Conservation (phyloP, 2,113 vertebrate genomes). For the Laterallus jamaicensis region DNA sequence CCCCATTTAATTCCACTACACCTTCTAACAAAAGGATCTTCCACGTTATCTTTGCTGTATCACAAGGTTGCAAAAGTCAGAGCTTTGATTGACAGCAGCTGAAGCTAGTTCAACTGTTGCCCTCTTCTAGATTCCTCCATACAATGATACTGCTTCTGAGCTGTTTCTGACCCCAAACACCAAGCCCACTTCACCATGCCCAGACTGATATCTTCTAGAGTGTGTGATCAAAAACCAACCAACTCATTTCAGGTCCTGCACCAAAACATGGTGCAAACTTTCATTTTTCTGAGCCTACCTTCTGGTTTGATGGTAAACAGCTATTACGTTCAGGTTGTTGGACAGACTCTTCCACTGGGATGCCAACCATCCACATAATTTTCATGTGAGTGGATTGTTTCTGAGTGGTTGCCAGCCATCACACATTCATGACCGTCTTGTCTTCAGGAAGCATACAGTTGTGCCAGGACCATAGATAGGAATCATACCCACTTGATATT, state of each 20-base stretch:
- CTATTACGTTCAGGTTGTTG: not conserved
- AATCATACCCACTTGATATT: not conserved
- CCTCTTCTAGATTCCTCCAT: not conserved
- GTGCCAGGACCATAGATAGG: not conserved
- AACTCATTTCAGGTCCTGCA: not conserved
- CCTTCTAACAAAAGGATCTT: not conserved
- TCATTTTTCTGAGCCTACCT: not conserved
- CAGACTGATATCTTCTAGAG: not conserved
- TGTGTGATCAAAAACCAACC: not conserved
- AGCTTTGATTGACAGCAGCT: not conserved
- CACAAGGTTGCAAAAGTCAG: not conserved
- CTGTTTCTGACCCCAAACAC: not conserved
- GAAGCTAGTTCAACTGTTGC: not conserved
- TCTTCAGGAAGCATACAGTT: not conserved
- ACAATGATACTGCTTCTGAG: not conserved
- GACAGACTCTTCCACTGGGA: not conserved
- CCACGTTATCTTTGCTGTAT: not conserved
- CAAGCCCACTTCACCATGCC: not conserved
- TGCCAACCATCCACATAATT: not conserved
- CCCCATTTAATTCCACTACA: too few species aligned
- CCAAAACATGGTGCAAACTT: not conserved
- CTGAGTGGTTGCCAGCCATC: not conserved
- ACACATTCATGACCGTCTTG: not conserved
- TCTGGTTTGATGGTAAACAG: not conserved
- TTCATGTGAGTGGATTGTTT: not conserved